phyloP scores from a whole-genome alignment of 1,140 invertebrate genomes.

The Lordiphosa stackelbergi region DNA sequence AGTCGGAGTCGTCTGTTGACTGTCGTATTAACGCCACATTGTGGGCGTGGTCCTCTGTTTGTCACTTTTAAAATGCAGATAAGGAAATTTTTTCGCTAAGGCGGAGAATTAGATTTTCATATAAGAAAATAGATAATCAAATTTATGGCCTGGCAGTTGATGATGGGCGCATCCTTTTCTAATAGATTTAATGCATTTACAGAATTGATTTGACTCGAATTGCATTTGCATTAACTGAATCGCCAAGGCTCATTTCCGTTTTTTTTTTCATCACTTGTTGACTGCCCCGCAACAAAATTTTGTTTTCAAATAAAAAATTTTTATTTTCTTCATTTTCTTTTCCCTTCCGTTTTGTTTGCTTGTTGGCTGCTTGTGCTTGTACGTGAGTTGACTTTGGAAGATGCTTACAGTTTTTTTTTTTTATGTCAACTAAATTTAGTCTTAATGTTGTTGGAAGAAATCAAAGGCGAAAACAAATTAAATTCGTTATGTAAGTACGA shows the following conservation, averaged over 20 bases:
- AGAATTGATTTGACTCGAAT: conserved; percentile 9
- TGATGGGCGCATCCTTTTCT: background rate
- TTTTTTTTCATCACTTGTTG: conserved; percentile 6
- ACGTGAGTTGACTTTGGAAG: conserved; percentile 7
- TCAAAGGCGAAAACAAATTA: conserved; percentile 10
- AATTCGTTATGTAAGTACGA: background rate
- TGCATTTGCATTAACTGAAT: conserved; percentile 11
- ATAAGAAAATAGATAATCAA: conserved; percentile 9
- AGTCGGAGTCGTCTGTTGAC: background rate
- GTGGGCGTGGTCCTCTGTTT: background rate
- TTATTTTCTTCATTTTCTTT: conserved; percentile 6
- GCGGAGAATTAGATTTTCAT: conserved; percentile 6
- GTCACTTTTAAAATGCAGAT: conserved; percentile 6
- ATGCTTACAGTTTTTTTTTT: background rate
- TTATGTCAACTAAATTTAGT: conserved; percentile 10
- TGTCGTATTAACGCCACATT: conserved; percentile 11
- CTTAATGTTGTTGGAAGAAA: conserved; percentile 5
- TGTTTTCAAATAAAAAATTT: conserved; percentile 1
- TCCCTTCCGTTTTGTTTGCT: conserved; percentile 2
- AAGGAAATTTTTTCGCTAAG: conserved; percentile 1
- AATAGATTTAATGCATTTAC: conserved; percentile 13
- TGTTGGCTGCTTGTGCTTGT: background rate
- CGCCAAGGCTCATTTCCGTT: conserved; percentile 11
- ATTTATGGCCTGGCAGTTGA: conserved; percentile 5
- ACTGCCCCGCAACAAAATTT: conserved; percentile 5